Evolutionary conservation across 2,113 vertebrate species (phyloP).

Genomic region (Brienomyrus longianalis): DNA sequence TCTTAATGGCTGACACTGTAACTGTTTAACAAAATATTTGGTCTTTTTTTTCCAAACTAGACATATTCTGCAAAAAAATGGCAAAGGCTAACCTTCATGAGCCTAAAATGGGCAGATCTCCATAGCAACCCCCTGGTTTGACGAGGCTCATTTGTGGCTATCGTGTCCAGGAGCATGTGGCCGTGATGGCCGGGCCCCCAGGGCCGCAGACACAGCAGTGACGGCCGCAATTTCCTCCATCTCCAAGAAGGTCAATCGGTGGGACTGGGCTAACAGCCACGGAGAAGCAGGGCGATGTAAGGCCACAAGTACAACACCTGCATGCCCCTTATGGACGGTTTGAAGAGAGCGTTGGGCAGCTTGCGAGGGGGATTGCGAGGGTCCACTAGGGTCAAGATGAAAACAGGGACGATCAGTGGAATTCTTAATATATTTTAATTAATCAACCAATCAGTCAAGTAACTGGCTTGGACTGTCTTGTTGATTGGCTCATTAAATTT

Average conservation of each 20-base stretch:
- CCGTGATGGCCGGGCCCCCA: background rate
- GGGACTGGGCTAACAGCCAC: background rate
- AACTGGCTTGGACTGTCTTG: background rate
- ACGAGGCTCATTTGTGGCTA: background rate
- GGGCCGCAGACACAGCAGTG: background rate
- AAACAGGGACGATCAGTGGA: background rate
- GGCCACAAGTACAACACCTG: background rate
- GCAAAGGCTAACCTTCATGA: background rate
- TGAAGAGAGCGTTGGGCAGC: background rate
- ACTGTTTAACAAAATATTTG: background rate
- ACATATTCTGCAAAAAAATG: background rate
- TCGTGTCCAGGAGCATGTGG: background rate
- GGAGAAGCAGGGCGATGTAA: background rate
- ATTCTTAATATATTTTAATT: background rate
- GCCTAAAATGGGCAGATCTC: background rate
- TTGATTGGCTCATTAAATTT: background rate
- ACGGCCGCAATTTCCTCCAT: background rate
- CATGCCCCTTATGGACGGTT: background rate
- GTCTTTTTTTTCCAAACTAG: background rate
- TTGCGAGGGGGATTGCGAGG: too few species aligned
- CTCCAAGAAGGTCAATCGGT: background rate
- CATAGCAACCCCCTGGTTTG: background rate
- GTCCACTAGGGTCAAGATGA: background rate
- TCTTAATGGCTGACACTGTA: background rate
- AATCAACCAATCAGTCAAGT: background rate